Evolutionary conservation across 2,797 vertebrate genomes (phyloP).

Genomic region (Tympanoctomys barrerae): DNA sequence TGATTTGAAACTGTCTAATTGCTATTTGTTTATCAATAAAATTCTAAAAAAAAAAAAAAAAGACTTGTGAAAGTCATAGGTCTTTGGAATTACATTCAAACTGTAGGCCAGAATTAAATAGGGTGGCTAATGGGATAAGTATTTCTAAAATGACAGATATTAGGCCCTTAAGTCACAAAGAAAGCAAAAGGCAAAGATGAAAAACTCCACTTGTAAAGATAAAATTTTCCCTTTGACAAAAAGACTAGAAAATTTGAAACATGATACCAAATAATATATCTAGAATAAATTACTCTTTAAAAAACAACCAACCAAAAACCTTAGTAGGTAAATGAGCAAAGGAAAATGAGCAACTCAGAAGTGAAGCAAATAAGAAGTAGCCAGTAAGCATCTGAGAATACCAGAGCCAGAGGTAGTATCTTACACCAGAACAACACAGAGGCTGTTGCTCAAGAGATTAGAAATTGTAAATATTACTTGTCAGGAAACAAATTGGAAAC

Average conservation of each 20-base stretch:
- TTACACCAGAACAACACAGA: not conserved
- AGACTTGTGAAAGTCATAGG: not conserved
- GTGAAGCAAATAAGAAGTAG: conserved; percentile 30
- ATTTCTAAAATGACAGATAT: not conserved
- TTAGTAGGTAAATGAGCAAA: not conserved
- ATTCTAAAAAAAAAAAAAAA: no score
- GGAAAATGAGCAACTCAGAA: not conserved
- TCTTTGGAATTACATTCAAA: conserved; percentile 28
- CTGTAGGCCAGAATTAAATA: not conserved
- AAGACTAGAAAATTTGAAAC: conserved; percentile 49
- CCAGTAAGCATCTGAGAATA: not conserved
- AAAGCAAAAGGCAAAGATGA: not conserved
- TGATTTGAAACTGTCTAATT: no score
- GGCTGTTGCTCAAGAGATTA: not conserved
- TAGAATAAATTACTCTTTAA: conserved; percentile 2
- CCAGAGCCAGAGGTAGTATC: not conserved
- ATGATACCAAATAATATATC: not conserved
- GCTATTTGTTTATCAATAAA: no score
- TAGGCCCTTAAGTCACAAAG: not conserved
- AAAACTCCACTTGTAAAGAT: conserved; percentile 6
- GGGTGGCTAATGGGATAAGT: not conserved
- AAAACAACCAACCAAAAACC: not conserved
- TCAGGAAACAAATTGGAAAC: not conserved
- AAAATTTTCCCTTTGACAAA: not conserved
- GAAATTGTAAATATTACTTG: not conserved